phyloP scores from a whole-genome alignment of 2,888 invertebrate genomes.

The Tanaodytes sp. region DNA sequence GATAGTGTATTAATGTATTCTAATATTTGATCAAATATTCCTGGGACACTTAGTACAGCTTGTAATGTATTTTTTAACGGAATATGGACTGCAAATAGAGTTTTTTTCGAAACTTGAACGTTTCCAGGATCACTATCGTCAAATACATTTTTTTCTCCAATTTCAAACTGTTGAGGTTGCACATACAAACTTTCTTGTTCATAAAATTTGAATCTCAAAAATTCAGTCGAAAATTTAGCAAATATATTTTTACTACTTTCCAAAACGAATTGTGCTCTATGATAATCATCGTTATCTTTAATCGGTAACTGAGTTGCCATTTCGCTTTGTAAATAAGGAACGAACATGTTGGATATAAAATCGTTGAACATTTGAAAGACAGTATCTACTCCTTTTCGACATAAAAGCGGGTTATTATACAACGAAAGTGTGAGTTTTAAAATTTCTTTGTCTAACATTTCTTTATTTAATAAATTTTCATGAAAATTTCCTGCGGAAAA shows the following conservation, averaged over 20 bases:
- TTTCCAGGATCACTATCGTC: not conserved
- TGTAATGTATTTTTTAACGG: constrained; percentile 1
- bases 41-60: not conserved
- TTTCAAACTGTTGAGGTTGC: constrained; percentile 28
- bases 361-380: constrained; percentile 31
- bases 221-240: constrained; percentile 18
- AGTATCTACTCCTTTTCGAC: constrained; percentile 33
- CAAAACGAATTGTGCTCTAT: constrained; percentile 32
- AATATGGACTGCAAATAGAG: constrained; percentile 2
- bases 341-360: constrained; percentile 23
- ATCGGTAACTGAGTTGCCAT: constrained; percentile 16
- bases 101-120: not conserved
- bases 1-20: not conserved
- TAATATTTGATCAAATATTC: not conserved
- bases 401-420: constrained; percentile 35
- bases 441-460: constrained; percentile 34
- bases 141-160: constrained; percentile 2
- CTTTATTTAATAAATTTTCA: not conserved
- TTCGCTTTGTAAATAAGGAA: constrained; percentile 27
- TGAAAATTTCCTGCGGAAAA: not conserved
- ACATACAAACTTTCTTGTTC: constrained; percentile 32
- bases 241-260: constrained; percentile 28
- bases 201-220: constrained; percentile 31
- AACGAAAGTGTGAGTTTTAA: constrained; percentile 39
- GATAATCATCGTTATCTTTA: not conserved